These are phyloP conservation scores for Caranx melampygus DNA, from an alignment of 2,113 vertebrate species.

Conservation along the genomic window DNA sequence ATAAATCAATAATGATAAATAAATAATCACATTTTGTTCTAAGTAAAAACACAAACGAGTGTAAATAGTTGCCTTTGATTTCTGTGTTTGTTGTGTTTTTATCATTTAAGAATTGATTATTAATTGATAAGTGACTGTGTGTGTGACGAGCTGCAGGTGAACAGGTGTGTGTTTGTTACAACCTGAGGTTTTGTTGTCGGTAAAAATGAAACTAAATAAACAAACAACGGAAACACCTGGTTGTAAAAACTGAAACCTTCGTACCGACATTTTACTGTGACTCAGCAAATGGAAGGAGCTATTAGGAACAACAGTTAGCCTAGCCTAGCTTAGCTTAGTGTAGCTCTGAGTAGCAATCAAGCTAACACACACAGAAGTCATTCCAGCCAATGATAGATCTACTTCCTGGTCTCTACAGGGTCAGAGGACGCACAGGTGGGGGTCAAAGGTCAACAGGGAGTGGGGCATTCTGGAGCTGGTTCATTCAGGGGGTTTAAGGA, in stretches of 20 bases:
- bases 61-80: too few species aligned
- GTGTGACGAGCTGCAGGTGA: too few species aligned
- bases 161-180: too few species aligned
- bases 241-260: not conserved
- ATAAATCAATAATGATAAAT: too few species aligned
- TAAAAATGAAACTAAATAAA: not conserved
- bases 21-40: too few species aligned
- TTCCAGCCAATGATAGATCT: constrained; percentile 6
- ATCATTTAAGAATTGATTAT: too few species aligned
- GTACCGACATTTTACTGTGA: not conserved
- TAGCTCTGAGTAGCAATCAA: too few species aligned
- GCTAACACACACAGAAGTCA: constrained; percentile 17
- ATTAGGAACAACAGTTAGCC: not conserved
- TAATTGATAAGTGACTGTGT: too few species aligned
- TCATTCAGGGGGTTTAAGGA: constrained; percentile 42
- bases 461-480: not conserved
- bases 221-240: not conserved
- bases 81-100: too few species aligned
- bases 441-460: constrained; percentile 33
- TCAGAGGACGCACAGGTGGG: constrained; percentile 4
- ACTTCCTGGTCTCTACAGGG: constrained; percentile 42
- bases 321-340: too few species aligned
- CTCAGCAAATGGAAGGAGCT: not conserved
- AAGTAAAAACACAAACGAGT: too few species aligned
- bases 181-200: too few species aligned